phyloP scores from a whole-genome alignment of 2,113 vertebrate species.

The Cyprinodon variegatus region DNA sequence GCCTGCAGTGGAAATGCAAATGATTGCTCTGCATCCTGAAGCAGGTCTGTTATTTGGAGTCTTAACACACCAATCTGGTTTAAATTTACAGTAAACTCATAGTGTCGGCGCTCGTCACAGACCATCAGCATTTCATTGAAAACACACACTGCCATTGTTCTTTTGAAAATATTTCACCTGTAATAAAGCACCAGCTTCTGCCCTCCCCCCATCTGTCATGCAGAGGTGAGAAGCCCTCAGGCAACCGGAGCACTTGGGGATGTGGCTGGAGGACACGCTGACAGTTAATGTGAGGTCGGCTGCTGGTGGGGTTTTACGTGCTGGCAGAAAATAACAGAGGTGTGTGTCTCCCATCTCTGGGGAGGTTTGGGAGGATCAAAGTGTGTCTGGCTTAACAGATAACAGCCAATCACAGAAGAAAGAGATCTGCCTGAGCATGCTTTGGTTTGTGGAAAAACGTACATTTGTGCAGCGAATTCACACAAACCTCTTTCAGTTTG shows the following conservation, averaged over 20 bases:
- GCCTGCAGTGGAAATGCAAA: not conserved
- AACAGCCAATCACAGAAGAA: slow-evolving; percentile 35
- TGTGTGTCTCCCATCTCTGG: slow-evolving; percentile 12
- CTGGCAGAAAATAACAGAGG: slow-evolving; percentile 6
- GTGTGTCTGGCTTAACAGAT: slow-evolving; percentile 37
- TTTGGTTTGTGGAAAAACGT: not conserved
- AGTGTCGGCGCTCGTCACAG: not conserved
- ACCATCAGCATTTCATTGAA: slow-evolving; percentile 4
- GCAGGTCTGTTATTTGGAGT: not conserved
- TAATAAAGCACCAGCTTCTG: not conserved
- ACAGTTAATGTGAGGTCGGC: not conserved
- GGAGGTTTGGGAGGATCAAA: slow-evolving; percentile 51
- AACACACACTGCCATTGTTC: not conserved
- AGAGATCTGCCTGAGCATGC: slow-evolving; percentile 30
- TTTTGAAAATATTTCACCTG: not conserved
- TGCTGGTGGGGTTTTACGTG: slow-evolving; percentile 5
- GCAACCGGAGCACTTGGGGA: not conserved
- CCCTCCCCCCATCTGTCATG: not conserved
- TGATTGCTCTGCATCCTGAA: not conserved
- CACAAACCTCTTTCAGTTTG: slow-evolving; percentile 19
- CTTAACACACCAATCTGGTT: not conserved
- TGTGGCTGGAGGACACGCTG: slow-evolving; percentile 1
- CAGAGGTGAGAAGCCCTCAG: not conserved
- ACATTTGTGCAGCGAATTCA: not conserved
- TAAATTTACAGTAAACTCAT: slow-evolving; percentile 17